Evolutionary conservation across 2,888 invertebrate genomes (phyloP), one percentile per base, ranked within the genome.

Genomic region (Portevinia maculata): DNA sequence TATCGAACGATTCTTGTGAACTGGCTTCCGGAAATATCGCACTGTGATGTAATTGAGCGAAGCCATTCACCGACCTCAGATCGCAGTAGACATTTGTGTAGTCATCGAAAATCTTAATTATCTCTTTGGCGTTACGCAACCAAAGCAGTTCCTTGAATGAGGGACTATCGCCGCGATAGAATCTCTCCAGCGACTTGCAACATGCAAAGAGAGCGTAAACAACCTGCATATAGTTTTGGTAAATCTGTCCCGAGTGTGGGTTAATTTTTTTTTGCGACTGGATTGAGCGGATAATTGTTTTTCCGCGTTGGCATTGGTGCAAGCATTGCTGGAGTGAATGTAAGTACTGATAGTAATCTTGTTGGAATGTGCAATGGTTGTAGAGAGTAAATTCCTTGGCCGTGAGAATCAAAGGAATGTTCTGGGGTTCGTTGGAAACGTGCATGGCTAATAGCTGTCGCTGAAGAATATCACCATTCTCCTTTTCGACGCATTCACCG

Each of bases 41-140:
- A 21, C 34, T 2, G 3, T 19, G 41, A 8, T 30, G 32, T 67
- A 95, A 93, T 86, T 94, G 93, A 46, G 91, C 88, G 87, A 95
- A 95, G 34, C 95, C 95, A 87, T 94, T 93, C 83, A 95, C 92
- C 85, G 94, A 94, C 87, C 94, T 93, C 84, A 95, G 92, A 92
- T 95, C 94, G 89, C 95, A 95, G 88, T 95, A 92, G 86, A 93
- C 93, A 90, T 93, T 92, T 50, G 94, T 92, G 91, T 95, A 96
- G 88, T 93, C 93, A 89, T 93, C 94, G 88, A 94, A 95, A 81
- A 94, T 92, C 88, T 93, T 92, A 87, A 95, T 93, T 90, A 93
- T 93, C 90, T 96, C 95, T 87, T 95, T 94, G 88, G 93, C 92
- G 90, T 93, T 93, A 88, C 93, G 93, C 86, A 95, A 92, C 87